Evolutionary conservation across 1,140 invertebrate species (phyloP).

Genomic region (Maniola jurtina): DNA sequence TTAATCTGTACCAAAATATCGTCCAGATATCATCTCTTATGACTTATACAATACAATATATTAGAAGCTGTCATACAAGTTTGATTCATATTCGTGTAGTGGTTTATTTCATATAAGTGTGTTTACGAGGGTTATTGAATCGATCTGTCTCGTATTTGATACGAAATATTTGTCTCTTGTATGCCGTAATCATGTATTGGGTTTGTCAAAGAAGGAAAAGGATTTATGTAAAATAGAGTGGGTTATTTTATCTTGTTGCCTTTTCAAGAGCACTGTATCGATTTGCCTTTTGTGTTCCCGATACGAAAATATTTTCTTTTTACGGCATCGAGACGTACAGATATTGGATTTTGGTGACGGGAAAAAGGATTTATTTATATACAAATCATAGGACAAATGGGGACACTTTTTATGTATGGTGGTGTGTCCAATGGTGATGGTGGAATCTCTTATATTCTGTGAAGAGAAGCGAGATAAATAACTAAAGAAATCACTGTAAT

Average conservation of each 20-base stretch:
- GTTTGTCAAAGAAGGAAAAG: constrained; percentile 1
- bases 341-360: background rate
- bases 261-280: background rate
- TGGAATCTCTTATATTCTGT: too few species aligned
- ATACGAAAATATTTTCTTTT: background rate
- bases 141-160: background rate
- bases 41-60: too few species aligned
- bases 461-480: too few species aligned
- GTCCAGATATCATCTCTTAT: background rate
- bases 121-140: background rate
- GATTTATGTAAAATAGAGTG: background rate
- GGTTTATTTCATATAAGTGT: background rate
- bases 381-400: too few species aligned
- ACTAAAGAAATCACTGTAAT: too few species aligned
- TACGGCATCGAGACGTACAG: background rate
- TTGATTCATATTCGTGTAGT: background rate
- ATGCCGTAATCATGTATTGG: constrained; percentile 1
- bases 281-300: background rate
- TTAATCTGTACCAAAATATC: background rate
- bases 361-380: background rate
- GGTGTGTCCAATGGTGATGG: too few species aligned
- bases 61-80: too few species aligned
- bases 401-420: too few species aligned
- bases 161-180: background rate
- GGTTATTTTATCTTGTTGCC: background rate